These are phyloP conservation scores for Chelonia mydas DNA, from an alignment of 2,797 vertebrate species.

Conservation along the genomic window DNA sequence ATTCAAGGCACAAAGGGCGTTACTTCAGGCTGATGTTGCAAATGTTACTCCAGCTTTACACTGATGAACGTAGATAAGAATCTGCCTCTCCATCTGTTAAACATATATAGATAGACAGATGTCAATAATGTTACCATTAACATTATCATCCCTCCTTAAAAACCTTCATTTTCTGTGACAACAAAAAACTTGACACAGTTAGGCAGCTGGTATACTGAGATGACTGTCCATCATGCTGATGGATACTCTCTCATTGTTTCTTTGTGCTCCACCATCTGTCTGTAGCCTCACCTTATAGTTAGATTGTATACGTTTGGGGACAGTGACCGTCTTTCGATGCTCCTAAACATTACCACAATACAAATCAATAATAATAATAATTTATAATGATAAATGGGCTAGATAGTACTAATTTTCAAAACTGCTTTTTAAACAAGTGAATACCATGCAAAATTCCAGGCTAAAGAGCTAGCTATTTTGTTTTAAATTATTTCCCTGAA, in stretches of 20 bases:
- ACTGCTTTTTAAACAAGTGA: neutral
- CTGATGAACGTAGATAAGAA: neutral
- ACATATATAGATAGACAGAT: too few relatives aligned
- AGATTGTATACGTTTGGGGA: neutral
- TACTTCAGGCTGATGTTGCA: neutral
- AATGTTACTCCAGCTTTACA: neutral
- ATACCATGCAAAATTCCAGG: neutral
- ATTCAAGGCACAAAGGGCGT: neutral
- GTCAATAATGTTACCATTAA: neutral
- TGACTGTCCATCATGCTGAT: neutral
- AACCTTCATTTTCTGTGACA: neutral
- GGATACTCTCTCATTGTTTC: fast-evolving
- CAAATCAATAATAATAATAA: neutral
- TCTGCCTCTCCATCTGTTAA: neutral
- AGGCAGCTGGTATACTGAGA: fast-evolving
- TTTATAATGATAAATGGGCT: neutral
- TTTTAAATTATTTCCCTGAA: neutral
- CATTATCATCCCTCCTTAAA: neutral
- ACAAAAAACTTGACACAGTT: neutral
- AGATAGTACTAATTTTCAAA: neutral
- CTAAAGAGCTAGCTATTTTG: neutral
- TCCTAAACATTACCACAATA: neutral
- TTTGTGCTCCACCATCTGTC: neutral
- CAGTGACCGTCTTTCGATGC: neutral
- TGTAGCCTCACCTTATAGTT: fast-evolving